phyloP scores from a whole-genome alignment of 2,888 invertebrate genomes.

The Volucella zonaria region DNA sequence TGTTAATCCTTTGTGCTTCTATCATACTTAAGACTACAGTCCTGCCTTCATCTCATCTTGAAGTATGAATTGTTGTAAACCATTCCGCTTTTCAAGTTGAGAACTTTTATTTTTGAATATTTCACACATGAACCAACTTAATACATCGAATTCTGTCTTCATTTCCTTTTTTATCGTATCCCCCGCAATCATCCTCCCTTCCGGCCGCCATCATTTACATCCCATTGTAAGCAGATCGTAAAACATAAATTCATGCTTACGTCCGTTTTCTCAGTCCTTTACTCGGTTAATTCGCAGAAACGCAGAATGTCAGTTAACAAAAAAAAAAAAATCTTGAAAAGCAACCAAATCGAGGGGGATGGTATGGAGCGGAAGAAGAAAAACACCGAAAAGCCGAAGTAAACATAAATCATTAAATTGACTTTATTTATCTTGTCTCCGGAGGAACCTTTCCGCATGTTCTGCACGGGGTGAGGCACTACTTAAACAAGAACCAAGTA shows the following conservation, averaged over 20 bases:
- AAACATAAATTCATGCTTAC: constrained; percentile 65
- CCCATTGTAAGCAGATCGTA: constrained; percentile 67
- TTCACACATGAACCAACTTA: constrained; percentile 50
- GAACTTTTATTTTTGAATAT: constrained; percentile 34
- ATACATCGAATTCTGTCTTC: constrained; percentile 46
- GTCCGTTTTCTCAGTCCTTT: constrained; percentile 41
- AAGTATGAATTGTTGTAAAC: background rate
- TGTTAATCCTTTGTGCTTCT: too few species aligned
- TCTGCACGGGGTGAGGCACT: background rate
- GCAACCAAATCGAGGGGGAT: background rate
- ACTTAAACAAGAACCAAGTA: too few species aligned
- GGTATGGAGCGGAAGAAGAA: constrained; percentile 34
- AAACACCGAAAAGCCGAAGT: constrained; percentile 69
- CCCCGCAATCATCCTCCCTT: background rate
- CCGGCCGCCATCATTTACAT: constrained; percentile 48
- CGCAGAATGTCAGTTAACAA: constrained; percentile 46
- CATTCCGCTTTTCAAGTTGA: background rate
- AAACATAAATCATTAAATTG: constrained; percentile 74
- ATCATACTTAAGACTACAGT: too few species aligned
- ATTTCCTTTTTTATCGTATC: too few species aligned
- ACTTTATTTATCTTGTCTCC: constrained; percentile 74
- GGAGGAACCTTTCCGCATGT: constrained; percentile 61
- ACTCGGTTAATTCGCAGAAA: constrained; percentile 52
- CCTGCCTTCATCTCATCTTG: background rate
- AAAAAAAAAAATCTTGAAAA: constrained; percentile 14